phyloP scores from a whole-genome alignment of 2,797 vertebrate species.

The Brotula barbata region DNA sequence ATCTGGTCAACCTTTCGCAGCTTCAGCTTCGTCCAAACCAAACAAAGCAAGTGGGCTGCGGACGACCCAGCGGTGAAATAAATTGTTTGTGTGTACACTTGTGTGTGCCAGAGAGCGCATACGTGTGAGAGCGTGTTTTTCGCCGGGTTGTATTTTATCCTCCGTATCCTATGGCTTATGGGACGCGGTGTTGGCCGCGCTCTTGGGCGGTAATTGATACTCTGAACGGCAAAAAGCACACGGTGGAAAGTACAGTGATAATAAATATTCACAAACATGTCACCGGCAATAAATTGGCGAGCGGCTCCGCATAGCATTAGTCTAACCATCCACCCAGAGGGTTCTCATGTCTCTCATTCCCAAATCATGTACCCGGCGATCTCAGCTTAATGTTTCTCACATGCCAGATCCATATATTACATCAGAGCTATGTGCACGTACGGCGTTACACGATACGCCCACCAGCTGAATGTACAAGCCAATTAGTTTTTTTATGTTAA shows the following conservation, averaged over 20 bases:
- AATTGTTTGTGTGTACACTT: slow-evolving; percentile 47
- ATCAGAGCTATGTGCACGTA: slow-evolving; percentile 1
- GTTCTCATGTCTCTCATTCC: slow-evolving; percentile 57
- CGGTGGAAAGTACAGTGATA: slow-evolving; percentile 50
- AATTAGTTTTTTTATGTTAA: slow-evolving; percentile 72
- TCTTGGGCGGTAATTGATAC: slow-evolving; percentile 66
- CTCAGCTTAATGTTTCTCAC: slow-evolving; percentile 73
- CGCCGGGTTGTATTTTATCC: slow-evolving; percentile 16
- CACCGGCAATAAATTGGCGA: slow-evolving; percentile 66
- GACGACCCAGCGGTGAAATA: slow-evolving; percentile 51
- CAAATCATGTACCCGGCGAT: slow-evolving; percentile 62
- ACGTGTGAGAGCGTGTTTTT: slow-evolving; percentile 24
- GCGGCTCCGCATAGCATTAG: slow-evolving; percentile 50
- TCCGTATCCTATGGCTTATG: slow-evolving; percentile 21
- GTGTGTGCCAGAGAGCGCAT: slow-evolving; percentile 5
- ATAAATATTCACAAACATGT: slow-evolving; percentile 72
- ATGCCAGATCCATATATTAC: slow-evolving; percentile 64
- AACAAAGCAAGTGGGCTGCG: slow-evolving; percentile 59
- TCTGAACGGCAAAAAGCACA: slow-evolving; percentile 59
- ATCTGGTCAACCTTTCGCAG: slow-evolving; percentile 49
- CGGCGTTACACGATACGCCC: slow-evolving; percentile 37
- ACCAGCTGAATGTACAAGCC: slow-evolving; percentile 66
- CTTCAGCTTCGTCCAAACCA: slow-evolving; percentile 65
- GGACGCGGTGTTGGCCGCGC: slow-evolving; percentile 31
- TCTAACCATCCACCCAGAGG: slow-evolving; percentile 63